phyloP scores from a whole-genome alignment of 1,140 invertebrate species.

The Polyergus mexicanus region DNA sequence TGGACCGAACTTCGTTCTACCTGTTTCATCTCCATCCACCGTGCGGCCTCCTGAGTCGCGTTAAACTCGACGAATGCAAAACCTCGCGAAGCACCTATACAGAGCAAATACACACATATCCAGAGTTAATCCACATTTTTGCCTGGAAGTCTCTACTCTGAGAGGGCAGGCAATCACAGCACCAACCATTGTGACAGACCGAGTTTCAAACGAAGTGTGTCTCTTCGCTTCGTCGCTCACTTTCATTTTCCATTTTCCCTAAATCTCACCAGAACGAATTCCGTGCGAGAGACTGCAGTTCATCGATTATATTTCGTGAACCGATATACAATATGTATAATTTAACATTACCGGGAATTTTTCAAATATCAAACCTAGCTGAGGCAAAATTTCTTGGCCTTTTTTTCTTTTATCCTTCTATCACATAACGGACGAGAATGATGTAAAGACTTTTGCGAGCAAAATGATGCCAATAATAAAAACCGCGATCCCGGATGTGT shows the following conservation, averaged over 20 bases:
- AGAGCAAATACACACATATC: constrained; percentile 88
- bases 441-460: constrained; percentile 14
- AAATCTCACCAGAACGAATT: constrained; percentile 74
- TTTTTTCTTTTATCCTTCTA: constrained; percentile 20
- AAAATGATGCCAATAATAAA: background rate
- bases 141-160: constrained; percentile 85
- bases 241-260: constrained; percentile 79
- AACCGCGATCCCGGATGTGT: background rate
- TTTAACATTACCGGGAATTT: constrained; percentile 39
- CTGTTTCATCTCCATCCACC: constrained; percentile 98
- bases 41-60: constrained; percentile 94
- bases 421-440: background rate
- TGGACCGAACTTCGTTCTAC: constrained; percentile 89
- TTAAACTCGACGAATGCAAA: constrained; percentile 99
- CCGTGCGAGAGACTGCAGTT: constrained; percentile 57
- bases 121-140: constrained; percentile 87
- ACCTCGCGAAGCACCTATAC: constrained; percentile 94
- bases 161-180: constrained; percentile 87
- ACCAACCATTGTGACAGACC: constrained; percentile 85
- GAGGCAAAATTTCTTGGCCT: constrained; percentile 38
- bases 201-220: constrained; percentile 82
- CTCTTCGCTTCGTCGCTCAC: constrained; percentile 81
- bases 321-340: background rate
- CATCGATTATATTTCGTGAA: constrained; percentile 20
- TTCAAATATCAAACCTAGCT: constrained; percentile 36